Percentiles rank a stretch among this genome's conserved stretches.
phyloP scores from a whole-genome alignment of 2,888 invertebrate species.

The Charanyca ferruginea region DNA sequence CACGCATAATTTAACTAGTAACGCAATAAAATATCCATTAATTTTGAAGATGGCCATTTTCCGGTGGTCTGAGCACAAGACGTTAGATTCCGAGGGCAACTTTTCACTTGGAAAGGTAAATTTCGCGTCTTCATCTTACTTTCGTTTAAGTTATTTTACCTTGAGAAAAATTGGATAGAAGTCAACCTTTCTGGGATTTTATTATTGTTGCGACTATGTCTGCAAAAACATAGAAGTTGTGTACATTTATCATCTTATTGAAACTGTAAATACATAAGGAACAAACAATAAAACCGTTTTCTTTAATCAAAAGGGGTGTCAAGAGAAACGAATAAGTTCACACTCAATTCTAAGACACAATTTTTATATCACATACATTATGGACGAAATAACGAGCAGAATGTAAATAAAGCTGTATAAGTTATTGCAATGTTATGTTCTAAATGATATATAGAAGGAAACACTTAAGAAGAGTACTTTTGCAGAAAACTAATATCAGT shows the following conservation, averaged over 20 bases:
- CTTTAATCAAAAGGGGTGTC: conserved; percentile 59
- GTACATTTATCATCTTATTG: conserved; percentile 8
- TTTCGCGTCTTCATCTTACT: conserved; percentile 70
- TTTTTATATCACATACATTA: conserved; percentile 54
- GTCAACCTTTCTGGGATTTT: conserved; percentile 35
- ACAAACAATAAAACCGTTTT: conserved; percentile 54
- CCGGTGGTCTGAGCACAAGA: conserved; percentile 81
- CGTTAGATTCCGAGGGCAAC: conserved; percentile 78
- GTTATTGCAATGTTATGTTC: conserved; percentile 63
- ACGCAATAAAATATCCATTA: conserved; percentile 90
- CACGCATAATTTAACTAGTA: conserved; percentile 88
- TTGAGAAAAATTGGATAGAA: conserved; percentile 50
- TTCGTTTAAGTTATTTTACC: conserved; percentile 51
- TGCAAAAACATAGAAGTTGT: conserved; percentile 11
- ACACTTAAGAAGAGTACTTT: conserved; percentile 86
- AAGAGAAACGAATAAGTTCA: conserved; percentile 53
- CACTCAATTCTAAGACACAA: conserved; percentile 42
- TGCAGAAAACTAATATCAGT: conserved; percentile 87
- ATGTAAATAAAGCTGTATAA: conserved; percentile 62
- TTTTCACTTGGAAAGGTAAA: conserved; percentile 74
- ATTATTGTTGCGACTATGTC: conserved; percentile 28
- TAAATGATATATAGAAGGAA: conserved; percentile 84
- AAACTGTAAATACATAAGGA: conserved; percentile 7
- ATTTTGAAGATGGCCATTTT: conserved; percentile 88
- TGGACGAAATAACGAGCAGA: conserved; percentile 49